These are phyloP conservation scores for Struthio camelus DNA, from an alignment of 2,113 vertebrate genomes.

Conservation along the genomic window DNA sequence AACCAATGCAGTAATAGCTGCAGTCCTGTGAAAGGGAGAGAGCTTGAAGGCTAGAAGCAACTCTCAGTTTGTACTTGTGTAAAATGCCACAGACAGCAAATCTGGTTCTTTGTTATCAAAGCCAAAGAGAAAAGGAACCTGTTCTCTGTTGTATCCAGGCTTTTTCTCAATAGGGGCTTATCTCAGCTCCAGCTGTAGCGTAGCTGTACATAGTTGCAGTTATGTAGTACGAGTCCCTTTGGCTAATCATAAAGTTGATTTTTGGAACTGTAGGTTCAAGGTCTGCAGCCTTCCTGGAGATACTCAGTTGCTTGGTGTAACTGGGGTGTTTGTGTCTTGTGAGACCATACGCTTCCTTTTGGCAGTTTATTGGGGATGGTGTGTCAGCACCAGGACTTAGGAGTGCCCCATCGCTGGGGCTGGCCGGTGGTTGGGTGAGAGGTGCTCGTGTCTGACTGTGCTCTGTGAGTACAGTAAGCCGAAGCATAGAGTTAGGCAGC, in stretches of 20 bases:
- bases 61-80: not conserved
- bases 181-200: not conserved
- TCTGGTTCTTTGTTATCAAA: not conserved
- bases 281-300: not conserved
- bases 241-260: rapidly evolving
- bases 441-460: not conserved
- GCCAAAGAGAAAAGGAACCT: not conserved
- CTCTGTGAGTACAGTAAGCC: not conserved
- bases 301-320: not conserved
- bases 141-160: not conserved
- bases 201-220: not conserved
- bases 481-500: not conserved
- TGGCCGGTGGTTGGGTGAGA: not conserved
- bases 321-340: too few species aligned
- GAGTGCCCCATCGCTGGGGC: not conserved
- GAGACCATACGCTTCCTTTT: not conserved
- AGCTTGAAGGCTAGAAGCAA: rapidly evolving
- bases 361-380: not conserved
- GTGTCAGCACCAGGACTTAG: not conserved
- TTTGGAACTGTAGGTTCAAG: not conserved
- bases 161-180: not conserved
- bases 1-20: not conserved
- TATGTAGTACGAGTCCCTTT: not conserved
- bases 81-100: not conserved
- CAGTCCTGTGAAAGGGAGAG: not conserved